Base-by-base conservation (phyloP, 2,888 invertebrate genomes). In the Drosophila mimica region DNA sequence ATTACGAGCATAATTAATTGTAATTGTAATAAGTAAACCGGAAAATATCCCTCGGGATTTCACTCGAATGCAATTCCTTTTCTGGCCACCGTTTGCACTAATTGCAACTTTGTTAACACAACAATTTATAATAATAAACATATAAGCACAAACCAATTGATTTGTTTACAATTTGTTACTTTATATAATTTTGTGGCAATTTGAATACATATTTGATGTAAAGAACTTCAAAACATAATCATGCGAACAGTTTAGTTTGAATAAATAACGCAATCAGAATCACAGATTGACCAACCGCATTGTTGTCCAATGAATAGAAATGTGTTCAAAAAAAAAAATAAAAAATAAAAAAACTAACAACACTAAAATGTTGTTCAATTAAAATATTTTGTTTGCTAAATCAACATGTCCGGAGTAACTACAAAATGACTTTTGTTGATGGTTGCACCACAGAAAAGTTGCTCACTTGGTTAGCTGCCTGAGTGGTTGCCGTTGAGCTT, bases 361-460 rank as follows among this genome's bases (percentile, higher is more conserved):
- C 56, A 62, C 63, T 53, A 60, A 65, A 82, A 68, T 79, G 70
- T 73, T 84, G 70, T 87, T 84, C 65, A 84, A 85, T 87, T 89
- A 87, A 88, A 89, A 80, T 68, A 84, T 70, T 81, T 89, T 82
- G 82, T 80, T 87, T 89, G 84, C 85, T 64, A 83, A 89, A 87
- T 87, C 82, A 84, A 87, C 85, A 87, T 87, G 75, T 78, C 56
- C 69, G 57, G 61, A 34, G 66, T 68, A 83, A 75, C 76, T 77
- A 61, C 70, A 61, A 71, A 84, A 80, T 78, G 89, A 87, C 88
- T 89, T 82, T 82, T 87, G 82, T 78, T 80, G 77, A 66, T 79
- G 79, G 77, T 74, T 78, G 11, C 20, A 31, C 79, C 82, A 70
- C 76, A 82, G 74, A 68, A 84, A 87, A 83, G 83, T 88, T 89